phyloP scores from a whole-genome alignment of 2,113 vertebrate species.

The Copsychus sechellarum region DNA sequence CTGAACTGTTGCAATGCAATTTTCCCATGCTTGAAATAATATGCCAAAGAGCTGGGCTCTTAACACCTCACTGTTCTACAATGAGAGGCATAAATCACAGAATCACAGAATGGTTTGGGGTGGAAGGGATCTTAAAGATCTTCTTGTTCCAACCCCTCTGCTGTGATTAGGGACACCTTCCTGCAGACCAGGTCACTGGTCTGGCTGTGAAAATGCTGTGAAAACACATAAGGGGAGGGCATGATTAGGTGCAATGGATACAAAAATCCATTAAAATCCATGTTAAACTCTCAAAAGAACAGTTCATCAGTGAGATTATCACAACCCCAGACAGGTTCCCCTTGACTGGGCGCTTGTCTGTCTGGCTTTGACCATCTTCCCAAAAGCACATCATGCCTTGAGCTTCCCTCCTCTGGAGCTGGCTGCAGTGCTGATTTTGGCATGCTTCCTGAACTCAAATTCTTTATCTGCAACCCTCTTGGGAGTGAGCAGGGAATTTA shows the following conservation, averaged over 20 bases:
- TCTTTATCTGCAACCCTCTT: neutral
- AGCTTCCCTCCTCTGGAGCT: neutral
- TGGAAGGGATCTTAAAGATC: neutral
- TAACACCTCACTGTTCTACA: neutral
- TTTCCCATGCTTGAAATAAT: neutral
- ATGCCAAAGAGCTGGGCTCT: neutral
- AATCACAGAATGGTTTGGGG: neutral
- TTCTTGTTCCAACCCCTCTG: neutral
- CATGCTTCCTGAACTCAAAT: fast-evolving
- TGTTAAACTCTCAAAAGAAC: fast-evolving
- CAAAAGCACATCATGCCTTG: fast-evolving
- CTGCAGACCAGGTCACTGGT: neutral
- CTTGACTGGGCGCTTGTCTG: neutral
- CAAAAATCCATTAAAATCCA: neutral
- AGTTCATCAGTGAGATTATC: neutral
- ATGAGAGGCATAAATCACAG: neutral
- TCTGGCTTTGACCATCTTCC: neutral
- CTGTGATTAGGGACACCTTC: fast-evolving
- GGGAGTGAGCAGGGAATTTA: neutral
- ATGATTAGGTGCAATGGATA: neutral
- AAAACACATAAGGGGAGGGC: neutral
- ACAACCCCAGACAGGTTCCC: neutral
- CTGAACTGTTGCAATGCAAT: neutral
- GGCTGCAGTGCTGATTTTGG: neutral
- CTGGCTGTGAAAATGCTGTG: neutral